Conservation (phyloP, 2,113 vertebrate species). For the Pseudorectes ferrugineus region DNA sequence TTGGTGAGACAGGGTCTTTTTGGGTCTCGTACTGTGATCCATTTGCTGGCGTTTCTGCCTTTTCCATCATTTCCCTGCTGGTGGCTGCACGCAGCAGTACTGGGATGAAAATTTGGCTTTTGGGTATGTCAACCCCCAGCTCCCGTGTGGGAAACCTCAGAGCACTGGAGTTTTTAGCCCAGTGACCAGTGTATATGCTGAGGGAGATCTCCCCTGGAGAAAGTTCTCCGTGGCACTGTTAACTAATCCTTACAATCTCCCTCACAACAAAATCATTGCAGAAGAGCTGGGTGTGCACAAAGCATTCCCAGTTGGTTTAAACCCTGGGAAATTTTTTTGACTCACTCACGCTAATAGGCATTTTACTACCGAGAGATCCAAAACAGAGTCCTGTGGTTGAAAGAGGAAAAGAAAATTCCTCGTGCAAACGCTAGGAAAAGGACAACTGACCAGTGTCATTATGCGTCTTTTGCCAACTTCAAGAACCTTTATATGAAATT, state of each 20-base stretch:
- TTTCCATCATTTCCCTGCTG: neutral
- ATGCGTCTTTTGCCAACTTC: neutral
- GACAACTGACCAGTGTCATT: neutral
- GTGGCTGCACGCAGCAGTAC: accelerated
- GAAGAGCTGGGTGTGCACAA: neutral
- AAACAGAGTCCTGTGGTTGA: neutral
- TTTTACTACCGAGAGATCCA: neutral
- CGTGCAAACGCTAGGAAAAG: neutral
- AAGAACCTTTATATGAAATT: neutral
- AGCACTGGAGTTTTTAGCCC: neutral
- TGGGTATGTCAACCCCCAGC: accelerated
- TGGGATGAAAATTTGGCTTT: neutral
- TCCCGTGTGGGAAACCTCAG: neutral
- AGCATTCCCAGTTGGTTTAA: neutral
- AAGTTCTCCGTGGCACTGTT: neutral
- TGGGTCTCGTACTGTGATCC: neutral
- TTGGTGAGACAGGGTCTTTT: accelerated
- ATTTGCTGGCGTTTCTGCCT: accelerated
- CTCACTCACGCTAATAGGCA: neutral
- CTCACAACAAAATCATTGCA: neutral
- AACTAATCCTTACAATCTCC: neutral
- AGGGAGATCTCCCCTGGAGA: neutral
- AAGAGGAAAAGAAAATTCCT: neutral
- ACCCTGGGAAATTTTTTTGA: neutral
- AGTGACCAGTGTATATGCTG: neutral